Evolutionary conservation across 2,888 invertebrate genomes (phyloP).

Genomic region (Muscina levida): DNA sequence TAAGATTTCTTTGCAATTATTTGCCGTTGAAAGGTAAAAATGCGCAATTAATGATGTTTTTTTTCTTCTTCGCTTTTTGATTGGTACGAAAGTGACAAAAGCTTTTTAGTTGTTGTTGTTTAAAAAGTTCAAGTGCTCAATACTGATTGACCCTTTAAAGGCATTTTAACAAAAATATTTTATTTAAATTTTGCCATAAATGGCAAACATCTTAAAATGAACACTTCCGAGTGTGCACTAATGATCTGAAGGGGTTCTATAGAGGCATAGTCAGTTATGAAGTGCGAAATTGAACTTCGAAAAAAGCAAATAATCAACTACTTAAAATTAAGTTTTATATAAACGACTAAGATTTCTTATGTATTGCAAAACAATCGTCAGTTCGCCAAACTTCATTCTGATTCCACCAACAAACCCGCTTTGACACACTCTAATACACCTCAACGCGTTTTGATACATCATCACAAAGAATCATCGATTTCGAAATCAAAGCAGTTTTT

Average conservation of each 20-base stretch:
- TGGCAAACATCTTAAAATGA: conserved; percentile 53
- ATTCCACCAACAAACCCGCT: neutral
- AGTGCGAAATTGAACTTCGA: too few relatives aligned
- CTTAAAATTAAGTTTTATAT: too few relatives aligned
- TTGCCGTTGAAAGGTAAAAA: neutral
- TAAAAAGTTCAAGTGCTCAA: conserved; percentile 62
- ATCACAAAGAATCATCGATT: neutral
- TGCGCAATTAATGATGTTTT: conserved; percentile 46
- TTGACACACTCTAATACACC: neutral
- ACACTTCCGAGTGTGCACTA: conserved; percentile 15
- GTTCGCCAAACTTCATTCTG: neutral
- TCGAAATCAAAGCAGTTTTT: neutral
- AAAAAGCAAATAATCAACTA: too few relatives aligned
- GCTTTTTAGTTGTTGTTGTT: conserved; percentile 12
- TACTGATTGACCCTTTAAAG: conserved; percentile 62
- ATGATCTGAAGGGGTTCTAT: neutral
- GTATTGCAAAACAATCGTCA: too few relatives aligned
- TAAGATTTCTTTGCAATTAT: conserved; percentile 18
- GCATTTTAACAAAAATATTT: conserved; percentile 63
- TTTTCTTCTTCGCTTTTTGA: conserved; percentile 25
- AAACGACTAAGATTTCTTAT: too few relatives aligned
- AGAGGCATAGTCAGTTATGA: too few relatives aligned
- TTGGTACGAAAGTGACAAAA: neutral
- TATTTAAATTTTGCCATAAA: conserved; percentile 43
- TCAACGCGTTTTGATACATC: too few relatives aligned